Evolutionary conservation across 2,888 invertebrate species (phyloP), one percentile per base, ranked within the genome.

Genomic region (Monoplex corrugatus): DNA sequence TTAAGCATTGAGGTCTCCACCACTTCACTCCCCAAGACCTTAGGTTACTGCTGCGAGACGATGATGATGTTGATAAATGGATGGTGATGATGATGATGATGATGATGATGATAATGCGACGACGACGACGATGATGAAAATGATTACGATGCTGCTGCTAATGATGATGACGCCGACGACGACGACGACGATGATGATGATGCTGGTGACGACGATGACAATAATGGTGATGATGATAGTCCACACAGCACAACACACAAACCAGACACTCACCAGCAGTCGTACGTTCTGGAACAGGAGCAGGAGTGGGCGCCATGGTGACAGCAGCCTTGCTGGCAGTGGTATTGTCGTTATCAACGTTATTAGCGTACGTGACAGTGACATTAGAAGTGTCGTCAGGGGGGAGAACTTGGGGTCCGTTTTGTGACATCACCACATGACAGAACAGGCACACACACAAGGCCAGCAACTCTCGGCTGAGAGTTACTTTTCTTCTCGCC

Each of bases 361-460:
- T 16, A 43, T 35, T 35, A 43, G 10, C 45, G 57, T 38, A 23
- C 35, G 50, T 16, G 23, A 38, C 32, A 57, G 84, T 50, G 50
- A n/a, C 83, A 32, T 83, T 50, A 44, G 83, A 32, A 6, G 32
- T 13, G 83, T 44, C 50, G 2, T 13, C 83, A 50, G 83, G 83
- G 50, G 83, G 83, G 35, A 83, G 50, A 44, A 83, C 83, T n/a
- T 83, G 83, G 13, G 83, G 35, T 16, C 19, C n/a, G 35, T n/a
- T 38, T 84, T 84, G 84, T 35, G 84, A 50, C 84, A 80, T 40
- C 72, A 45, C 43, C 45, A 38, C 16, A n/a, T 83, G 84, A 8
- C 50, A 84, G 57, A 50, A n/a, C 23, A 84, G 35, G 23, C 84
- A 84, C 13, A 57, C 38, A 35, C 50, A 57, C 57, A 84, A 23